Conservation (phyloP, 2,888 invertebrate genomes). For the Tetrapedia diversipes region DNA sequence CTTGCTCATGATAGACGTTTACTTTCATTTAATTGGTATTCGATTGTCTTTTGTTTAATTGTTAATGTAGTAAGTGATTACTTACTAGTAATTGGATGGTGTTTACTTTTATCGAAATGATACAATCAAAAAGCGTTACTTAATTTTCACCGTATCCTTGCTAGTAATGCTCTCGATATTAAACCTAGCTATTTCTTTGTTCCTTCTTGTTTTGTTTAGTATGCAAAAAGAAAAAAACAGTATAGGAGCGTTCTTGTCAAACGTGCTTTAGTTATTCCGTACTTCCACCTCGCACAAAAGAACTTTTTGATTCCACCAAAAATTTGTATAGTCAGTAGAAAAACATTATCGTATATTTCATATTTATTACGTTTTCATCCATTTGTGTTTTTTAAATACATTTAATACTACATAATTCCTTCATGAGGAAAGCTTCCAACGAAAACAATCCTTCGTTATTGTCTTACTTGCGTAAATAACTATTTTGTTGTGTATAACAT, state of each 20-base stretch:
- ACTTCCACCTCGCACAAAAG: conserved; percentile 27
- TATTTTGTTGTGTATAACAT: conserved; percentile 69
- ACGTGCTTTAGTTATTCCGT: conserved; percentile 11
- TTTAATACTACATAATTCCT: conserved; percentile 9
- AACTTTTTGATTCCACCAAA: conserved; percentile 31
- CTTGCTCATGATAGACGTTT: conserved; percentile 29
- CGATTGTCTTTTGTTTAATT: too few species aligned
- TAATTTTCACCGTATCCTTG: conserved; percentile 24
- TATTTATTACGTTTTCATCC: conserved; percentile 37
- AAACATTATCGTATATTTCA: conserved; percentile 29
- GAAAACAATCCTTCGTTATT: conserved; percentile 37
- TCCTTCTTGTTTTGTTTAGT: conserved; percentile 10
- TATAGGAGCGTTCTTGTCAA: neutral
- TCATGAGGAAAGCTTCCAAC: conserved; percentile 26
- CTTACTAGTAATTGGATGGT: conserved; percentile 2
- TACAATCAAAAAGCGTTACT: conserved; percentile 37
- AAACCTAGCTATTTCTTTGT: conserved; percentile 8
- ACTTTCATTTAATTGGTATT: conserved; percentile 33
- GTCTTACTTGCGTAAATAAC: conserved; percentile 60
- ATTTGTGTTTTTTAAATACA: conserved; percentile 31
- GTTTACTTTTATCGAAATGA: neutral
- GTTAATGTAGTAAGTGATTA: too few species aligned
- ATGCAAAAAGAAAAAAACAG: neutral
- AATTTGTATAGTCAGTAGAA: conserved; percentile 31
- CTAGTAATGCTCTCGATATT: conserved; percentile 6